Base-by-base conservation (phyloP, 1,140 invertebrate species). In the Cotesia chilonis region DNA sequence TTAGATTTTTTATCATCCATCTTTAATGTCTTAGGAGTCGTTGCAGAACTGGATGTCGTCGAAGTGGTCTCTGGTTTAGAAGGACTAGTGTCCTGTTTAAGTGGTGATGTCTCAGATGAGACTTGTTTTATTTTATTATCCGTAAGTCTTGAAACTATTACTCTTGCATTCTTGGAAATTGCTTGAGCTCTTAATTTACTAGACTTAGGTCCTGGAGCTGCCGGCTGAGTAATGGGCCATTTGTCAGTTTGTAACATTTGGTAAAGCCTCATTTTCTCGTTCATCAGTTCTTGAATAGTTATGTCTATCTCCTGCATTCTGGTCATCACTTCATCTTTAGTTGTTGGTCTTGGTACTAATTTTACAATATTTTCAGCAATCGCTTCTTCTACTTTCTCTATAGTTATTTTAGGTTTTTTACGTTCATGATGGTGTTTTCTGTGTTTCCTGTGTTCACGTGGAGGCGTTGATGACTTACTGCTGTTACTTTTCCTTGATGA, bases 261-360 rank as follows among this genome's bases (percentile, higher is more conserved):
- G 66, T 87, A 85, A 1, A 87, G 71, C 0, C 76, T 73, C 68
- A 87, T 76, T 60, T 87, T 87, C 35, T 87, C 84, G 4, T 80
- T 78, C 73, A 84, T 80, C 1, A 87, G 59, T 20, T 84, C 84
- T 12, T 86, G 83, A 4, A 87, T 85, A 64, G 85, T 81, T 4
- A 85, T 36, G 37, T 87, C 86, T 9, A 87, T 87, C 38, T 85
- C 81, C 1, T 85, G 79, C 81, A 87, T 85, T 68, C 84, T 82
- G 0, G 78, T 68, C 71, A 85, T 76, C 2, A 87, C 80, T 0
- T 74, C 76, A 36, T 82, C 67, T 71, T 74, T 68, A 28, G 69
- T 71, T 5, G 38, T 66, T 5, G 68, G 64, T 69, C 75, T 71
- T 0, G 55, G 9, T 0, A 75, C 60, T 10, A 72, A 5, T 20